Percentiles rank a stretch among this genome's conserved stretches.
Evolutionary conservation across 92 coral and sea anemone genomes (phyloP).

Genomic region (Epizoanthus fatuus): DNA sequence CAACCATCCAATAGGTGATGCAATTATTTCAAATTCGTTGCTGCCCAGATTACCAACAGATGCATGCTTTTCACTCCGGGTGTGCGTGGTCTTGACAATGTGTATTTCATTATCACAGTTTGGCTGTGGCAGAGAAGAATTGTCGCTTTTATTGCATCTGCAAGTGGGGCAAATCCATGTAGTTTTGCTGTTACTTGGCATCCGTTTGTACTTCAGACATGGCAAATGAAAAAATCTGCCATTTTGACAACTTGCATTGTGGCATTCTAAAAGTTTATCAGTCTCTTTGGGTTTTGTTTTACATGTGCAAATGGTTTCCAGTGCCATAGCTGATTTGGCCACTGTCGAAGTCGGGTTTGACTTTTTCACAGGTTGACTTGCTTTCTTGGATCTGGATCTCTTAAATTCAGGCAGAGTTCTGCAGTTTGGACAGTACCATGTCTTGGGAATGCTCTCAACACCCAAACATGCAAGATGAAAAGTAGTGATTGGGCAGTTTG

Average conservation of each 20-base stretch:
- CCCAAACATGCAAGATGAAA: conserved; percentile 70
- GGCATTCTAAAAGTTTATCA: conserved; percentile 39
- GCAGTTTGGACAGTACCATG: conserved; percentile 80
- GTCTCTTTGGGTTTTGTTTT: conserved; percentile 7
- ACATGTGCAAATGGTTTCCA: conserved; percentile 28
- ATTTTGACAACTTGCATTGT: conserved; percentile 21
- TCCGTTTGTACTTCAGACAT: conserved; percentile 34
- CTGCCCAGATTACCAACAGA: neutral
- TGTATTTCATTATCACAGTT: neutral
- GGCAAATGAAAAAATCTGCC: conserved; percentile 45
- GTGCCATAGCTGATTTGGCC: neutral
- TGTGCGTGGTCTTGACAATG: neutral
- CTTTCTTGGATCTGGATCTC: conserved; percentile 10
- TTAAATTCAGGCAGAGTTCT: conserved; percentile 65
- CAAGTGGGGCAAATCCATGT: conserved; percentile 18
- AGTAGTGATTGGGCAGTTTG: conserved; percentile 51
- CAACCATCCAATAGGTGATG: conserved; percentile 69
- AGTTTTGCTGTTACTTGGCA: conserved; percentile 44
- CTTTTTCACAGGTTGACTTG: neutral
- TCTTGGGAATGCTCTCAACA: conserved; percentile 46
- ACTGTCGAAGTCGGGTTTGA: neutral
- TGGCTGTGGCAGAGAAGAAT: too few species aligned
- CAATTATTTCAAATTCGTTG: neutral
- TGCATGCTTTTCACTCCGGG: neutral
- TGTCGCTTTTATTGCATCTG: neutral